phyloP scores from a whole-genome alignment of 2,797 vertebrate species.

The Dermochelys coriacea region DNA sequence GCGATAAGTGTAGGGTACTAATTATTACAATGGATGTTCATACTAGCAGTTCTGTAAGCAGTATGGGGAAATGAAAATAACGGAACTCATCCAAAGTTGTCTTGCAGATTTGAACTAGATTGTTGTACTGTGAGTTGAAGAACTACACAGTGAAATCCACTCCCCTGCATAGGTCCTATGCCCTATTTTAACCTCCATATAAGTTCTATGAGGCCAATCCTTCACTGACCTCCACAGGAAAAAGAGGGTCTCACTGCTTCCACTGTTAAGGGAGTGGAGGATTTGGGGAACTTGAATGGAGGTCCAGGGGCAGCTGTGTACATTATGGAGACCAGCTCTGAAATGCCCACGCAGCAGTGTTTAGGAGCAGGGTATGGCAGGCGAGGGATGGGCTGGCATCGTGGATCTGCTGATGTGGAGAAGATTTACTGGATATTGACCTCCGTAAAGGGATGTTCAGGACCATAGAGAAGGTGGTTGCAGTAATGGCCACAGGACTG shows the following conservation, averaged over 20 bases:
- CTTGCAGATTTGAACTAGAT: neutral
- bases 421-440: neutral
- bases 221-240: neutral
- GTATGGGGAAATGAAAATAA: neutral
- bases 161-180: neutral
- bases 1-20: slow-evolving; percentile 6
- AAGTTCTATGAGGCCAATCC: neutral
- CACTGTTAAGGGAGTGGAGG: neutral
- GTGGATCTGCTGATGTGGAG: neutral
- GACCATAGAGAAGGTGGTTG: neutral
- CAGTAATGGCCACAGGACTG: neutral
- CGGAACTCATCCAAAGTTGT: neutral
- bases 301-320: neutral
- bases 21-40: slow-evolving; percentile 3
- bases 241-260: neutral
- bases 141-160: neutral
- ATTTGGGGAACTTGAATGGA: fast-evolving
- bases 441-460: neutral
- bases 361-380: neutral
- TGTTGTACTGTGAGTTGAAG: neutral
- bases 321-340: neutral
- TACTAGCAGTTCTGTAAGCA: slow-evolving; percentile 18
- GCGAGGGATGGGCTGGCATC: neutral
- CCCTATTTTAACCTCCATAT: neutral
- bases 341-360: neutral